Base-by-base conservation (phyloP, 2,113 vertebrate genomes). In the Lagopus muta region DNA sequence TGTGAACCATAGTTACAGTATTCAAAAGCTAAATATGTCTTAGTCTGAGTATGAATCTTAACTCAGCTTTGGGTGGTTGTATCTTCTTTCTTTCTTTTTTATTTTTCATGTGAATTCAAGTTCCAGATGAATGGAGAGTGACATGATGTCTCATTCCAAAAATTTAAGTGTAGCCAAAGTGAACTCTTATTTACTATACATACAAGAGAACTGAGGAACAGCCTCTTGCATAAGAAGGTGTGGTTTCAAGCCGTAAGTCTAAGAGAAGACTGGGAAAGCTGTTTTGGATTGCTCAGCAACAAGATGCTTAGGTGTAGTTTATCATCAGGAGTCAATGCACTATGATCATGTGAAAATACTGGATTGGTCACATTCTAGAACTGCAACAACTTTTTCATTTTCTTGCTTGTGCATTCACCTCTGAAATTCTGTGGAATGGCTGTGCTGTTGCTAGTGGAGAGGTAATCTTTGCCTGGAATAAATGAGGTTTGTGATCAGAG, bases 1-100 rank as follows among this genome's bases (percentile, higher is more conserved):
- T 70, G 47, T 90, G 69, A 88, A 74, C 61, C 7, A 17, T 32
- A 88, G 40, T 58, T 81, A 57, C 10, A 38, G 50, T 81, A 81
- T 84, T 71, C 21, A 89, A 79, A 89, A 90, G 52, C 48, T 86
- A 89, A 89, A 73, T 80, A 45, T 48, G 17, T 69, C 58, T 88
- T 30, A 70, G 54, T 66, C n/a, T 27, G 36, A 66, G 43, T 4
- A 60, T 32, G 52, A 8, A 30, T 78, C 61, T 64, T 72, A 76
- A 57, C 7, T 88, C 28, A 22, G 8, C 5, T 72, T 89, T 85
- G 36, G 19, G 57, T 78, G 14, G 28, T 85, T 8, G 13, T 25
- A 34, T 0, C 0, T 79, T 69, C 67, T 14, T 83, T 70, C 10
- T 52, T 86, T 61, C 16, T 72, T 34, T 72, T 61, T 62, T 30